These are phyloP conservation scores for Procavia capensis DNA, from an alignment of 2,113 vertebrate species.

Conservation along the genomic window DNA sequence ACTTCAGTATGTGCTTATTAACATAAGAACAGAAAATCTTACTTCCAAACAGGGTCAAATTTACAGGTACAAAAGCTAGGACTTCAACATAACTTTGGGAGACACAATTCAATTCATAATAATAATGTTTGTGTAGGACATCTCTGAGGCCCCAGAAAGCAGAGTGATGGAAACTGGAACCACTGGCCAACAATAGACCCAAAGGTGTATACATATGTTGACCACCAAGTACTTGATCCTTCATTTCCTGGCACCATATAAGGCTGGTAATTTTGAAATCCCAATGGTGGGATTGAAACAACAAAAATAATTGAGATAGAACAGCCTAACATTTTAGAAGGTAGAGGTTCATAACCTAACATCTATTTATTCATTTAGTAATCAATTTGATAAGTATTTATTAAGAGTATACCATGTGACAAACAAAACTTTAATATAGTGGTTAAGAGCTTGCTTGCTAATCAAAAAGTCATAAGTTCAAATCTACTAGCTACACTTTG, in stretches of 20 bases:
- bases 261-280: background rate
- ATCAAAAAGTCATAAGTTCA: too few species aligned
- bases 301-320: background rate
- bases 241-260: background rate
- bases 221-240: background rate
- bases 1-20: too few species aligned
- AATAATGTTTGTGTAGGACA: background rate
- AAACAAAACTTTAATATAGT: too few species aligned
- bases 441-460: too few species aligned
- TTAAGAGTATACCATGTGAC: background rate
- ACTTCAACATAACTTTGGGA: too few species aligned
- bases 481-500: too few species aligned
- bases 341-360: background rate
- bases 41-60: too few species aligned
- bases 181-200: background rate
- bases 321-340: too few species aligned
- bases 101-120: too few species aligned
- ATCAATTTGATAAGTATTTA: background rate
- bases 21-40: too few species aligned
- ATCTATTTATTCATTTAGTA: background rate
- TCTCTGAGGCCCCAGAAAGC: background rate
- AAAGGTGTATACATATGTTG: background rate
- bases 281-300: background rate
- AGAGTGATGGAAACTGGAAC: background rate
- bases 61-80: too few species aligned